Conservation (phyloP, 2,797 vertebrate species). For the Pipistrellus pygmaeus region DNA sequence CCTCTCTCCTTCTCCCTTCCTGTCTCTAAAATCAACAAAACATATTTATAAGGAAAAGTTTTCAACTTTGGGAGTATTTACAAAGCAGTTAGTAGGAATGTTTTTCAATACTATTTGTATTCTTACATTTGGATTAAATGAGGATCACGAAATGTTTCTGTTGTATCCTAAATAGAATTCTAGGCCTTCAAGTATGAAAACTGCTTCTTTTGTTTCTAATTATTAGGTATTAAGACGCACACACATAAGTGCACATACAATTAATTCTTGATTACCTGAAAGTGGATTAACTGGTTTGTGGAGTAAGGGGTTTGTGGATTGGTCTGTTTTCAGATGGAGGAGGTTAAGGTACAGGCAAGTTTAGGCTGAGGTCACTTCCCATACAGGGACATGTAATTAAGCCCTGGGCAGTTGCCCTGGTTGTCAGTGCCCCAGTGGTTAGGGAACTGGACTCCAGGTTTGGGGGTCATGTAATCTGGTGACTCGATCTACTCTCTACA, state of each 20-base stretch:
- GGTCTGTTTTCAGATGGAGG: neutral
- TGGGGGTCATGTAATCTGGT: neutral
- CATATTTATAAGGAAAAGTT: neutral
- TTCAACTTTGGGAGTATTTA: neutral
- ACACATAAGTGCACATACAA: neutral
- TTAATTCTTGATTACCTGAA: conserved; percentile 46
- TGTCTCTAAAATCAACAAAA: too few relatives aligned
- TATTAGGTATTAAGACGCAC: neutral
- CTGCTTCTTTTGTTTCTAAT: conserved; percentile 3
- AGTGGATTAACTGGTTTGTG: neutral
- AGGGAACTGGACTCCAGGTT: neutral
- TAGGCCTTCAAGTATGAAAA: conserved; percentile 5
- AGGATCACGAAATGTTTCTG: conserved; percentile 1
- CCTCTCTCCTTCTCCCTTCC: too few relatives aligned
- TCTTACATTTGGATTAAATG: conserved; percentile 47
- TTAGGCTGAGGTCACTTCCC: neutral
- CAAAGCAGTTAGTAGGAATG: neutral
- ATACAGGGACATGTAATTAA: neutral
- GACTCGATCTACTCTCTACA: neutral
- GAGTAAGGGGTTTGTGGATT: neutral
- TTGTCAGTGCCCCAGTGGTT: neutral
- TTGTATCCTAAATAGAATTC: conserved; percentile 22
- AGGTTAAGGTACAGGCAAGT: neutral
- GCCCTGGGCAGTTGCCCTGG: neutral
- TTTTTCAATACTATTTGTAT: neutral